Conservation (phyloP, 2,888 invertebrate species). For the Oscheius sp. region DNA sequence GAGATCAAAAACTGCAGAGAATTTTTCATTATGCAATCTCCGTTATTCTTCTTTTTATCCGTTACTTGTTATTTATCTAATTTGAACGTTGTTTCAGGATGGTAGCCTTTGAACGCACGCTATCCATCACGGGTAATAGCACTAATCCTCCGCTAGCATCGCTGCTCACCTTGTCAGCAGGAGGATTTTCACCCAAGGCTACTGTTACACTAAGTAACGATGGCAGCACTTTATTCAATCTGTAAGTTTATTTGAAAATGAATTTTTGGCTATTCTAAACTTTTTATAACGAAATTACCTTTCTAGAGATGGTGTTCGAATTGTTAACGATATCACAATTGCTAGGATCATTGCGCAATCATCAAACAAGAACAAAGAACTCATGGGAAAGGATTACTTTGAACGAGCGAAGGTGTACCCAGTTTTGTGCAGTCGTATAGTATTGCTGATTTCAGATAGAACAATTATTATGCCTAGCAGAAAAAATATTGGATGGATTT, state of each 20-base stretch:
- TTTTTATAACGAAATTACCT: not conserved
- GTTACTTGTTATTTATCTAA: too few relatives aligned
- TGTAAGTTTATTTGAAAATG: slow-evolving; percentile 41
- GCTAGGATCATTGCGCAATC: slow-evolving; percentile 58
- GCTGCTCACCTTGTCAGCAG: slow-evolving; percentile 53
- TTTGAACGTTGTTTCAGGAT: slow-evolving; percentile 36
- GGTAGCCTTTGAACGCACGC: slow-evolving; percentile 39
- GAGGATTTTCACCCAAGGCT: slow-evolving; percentile 50
- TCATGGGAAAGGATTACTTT: slow-evolving; percentile 47
- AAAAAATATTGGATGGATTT: slow-evolving; percentile 43
- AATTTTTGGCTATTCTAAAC: too few relatives aligned
- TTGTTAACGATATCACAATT: slow-evolving; percentile 59
- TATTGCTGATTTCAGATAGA: slow-evolving; percentile 45
- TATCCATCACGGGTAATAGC: slow-evolving; percentile 43
- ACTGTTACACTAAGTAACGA: slow-evolving; percentile 49
- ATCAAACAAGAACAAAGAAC: slow-evolving; percentile 41
- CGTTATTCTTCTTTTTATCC: too few relatives aligned
- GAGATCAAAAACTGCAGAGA: too few relatives aligned
- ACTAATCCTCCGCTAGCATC: slow-evolving; percentile 56
- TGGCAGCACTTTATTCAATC: slow-evolving; percentile 42
- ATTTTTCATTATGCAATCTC: too few relatives aligned
- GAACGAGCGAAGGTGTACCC: slow-evolving; percentile 50
- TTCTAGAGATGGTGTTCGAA: slow-evolving; percentile 59
- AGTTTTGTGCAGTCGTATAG: not conserved
- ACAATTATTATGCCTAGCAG: slow-evolving; percentile 42